These are phyloP conservation scores for Platyrinchus mystaceus DNA, from an alignment of 2,797 vertebrate genomes.

Conservation along the genomic window DNA sequence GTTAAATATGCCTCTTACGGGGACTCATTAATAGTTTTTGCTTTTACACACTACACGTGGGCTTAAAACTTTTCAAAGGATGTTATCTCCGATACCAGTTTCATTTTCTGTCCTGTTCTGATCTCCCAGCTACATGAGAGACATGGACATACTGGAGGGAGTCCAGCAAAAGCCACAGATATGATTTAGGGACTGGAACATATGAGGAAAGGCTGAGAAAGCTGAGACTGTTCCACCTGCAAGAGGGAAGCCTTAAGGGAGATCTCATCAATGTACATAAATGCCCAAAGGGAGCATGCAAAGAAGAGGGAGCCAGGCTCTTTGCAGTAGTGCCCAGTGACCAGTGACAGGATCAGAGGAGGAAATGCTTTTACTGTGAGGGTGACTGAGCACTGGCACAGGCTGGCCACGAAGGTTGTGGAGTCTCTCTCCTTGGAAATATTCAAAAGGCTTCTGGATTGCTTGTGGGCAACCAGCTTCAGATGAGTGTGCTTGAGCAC, in stretches of 20 bases:
- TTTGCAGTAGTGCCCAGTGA: background rate
- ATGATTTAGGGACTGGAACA: background rate
- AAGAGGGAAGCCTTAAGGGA: background rate
- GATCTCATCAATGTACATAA: background rate
- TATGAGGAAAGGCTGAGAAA: background rate
- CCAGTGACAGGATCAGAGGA: background rate
- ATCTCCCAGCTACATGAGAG: background rate
- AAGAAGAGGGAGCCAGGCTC: background rate
- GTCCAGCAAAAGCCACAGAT: background rate
- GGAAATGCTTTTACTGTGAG: background rate
- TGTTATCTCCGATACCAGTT: background rate
- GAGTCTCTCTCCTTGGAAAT: background rate
- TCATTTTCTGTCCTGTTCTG: background rate
- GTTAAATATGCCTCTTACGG: background rate
- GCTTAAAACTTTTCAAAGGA: background rate
- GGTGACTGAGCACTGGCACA: background rate
- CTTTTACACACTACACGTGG: background rate
- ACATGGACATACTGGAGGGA: background rate
- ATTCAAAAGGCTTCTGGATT: background rate
- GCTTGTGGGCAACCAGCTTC: background rate
- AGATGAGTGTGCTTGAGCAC: background rate
- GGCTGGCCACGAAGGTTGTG: rapidly evolving
- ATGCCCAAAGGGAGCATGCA: background rate
- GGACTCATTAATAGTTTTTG: background rate
- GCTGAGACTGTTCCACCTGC: background rate